Evolutionary conservation across 2,797 vertebrate genomes (phyloP), one percentile per base, ranked within the genome.

Genomic region (Melanotaenia pygmaea): DNA sequence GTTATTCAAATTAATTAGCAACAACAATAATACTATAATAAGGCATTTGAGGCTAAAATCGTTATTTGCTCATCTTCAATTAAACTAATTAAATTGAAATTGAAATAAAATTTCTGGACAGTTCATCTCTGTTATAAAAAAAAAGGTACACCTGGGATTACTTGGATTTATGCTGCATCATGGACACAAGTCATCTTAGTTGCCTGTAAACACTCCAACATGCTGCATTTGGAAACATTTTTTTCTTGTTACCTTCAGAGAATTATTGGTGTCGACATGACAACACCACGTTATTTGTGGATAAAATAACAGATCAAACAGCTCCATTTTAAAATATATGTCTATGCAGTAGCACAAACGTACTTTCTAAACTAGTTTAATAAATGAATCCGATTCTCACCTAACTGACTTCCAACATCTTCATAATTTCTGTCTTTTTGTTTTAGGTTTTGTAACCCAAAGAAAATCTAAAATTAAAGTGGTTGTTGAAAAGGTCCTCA

Each of bases 241-340:
- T 59, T 54, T 40, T 65, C 35, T 12, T 28, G n/a, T 47, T 16
- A 10, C 8, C 13, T 32, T 7, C 62, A 8, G 56, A 59, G 22
- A 57, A 61, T 20, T 20, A 0, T 34, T n/a, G 16, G 1, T 67
- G 76, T 85, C 72, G 69, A 72, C 60, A 57, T 4, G 53, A 4
- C 67, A 74, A 62, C 59, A 67, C 28, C 24, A 8, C 14, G 40
- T 37, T 37, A 57, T 59, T 18, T 35, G 3, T 53, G 51, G 67
- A 66, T 67, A 40, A 45, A 59, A 64, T 34, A 16, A 22, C 45
- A 65, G 43, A 26, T 54, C 26, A 9, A 9, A 53, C 58, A 58
- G 38, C 13, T 43, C 13, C 2, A 50, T n/a, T 50, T 50, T 50
- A 50, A n/a, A 4, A 32, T 32, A 32, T 32, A 32, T 28, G 3